Evolutionary conservation across 2,888 invertebrate species (phyloP), one percentile per base, ranked within the genome.

Genomic region (Cordilura impudica): DNA sequence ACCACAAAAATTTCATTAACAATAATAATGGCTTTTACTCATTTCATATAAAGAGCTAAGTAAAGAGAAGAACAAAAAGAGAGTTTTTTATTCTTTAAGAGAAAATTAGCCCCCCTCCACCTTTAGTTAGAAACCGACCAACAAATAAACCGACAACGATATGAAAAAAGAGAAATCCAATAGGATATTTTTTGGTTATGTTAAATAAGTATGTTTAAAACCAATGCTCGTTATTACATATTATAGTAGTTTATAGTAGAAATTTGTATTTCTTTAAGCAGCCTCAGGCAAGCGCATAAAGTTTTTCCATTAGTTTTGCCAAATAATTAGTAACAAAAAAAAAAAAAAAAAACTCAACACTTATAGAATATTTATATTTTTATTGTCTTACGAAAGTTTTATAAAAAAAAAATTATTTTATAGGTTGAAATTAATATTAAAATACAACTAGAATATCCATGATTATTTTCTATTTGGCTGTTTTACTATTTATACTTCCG

Each of bases 1-100:
- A 79, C 70, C 70, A 67, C 74, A 78, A 79, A 21, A 45, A 79
- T 79, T 78, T 74, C 61, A 67, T 75, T 67, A 75, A 53, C 51
- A 54, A 63, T 49, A 49, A 60, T 39, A n/a, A 39, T 39, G 31
- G 7, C 35, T 49, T 51, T 23, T 18, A 18, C n/a, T 16, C 39
- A 45, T 49, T 35, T 61, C 18, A 19, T 16, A 43, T 19, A 72
- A 45, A 19, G n/a, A 63, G 10, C 35, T n/a, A n/a, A 5, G 4
- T n/a, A 53, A 10, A 26, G 58, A 35, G 12, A 14, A 8, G 2
- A 0, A 65, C n/a, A 23, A 73, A 43, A 19, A 16, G 10, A 39
- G 65, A 47, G 19, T 49, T 29, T 16, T 23, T 18, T 19, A 8
- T n/a, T 4, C 26, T 2, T 12, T 19, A 35, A 29, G 60, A 47